A percentile compares a stretch with the other conserved stretches of the same genome.
phyloP scores from a whole-genome alignment of 2,888 invertebrate genomes.

The Himalopsyche japonica region DNA sequence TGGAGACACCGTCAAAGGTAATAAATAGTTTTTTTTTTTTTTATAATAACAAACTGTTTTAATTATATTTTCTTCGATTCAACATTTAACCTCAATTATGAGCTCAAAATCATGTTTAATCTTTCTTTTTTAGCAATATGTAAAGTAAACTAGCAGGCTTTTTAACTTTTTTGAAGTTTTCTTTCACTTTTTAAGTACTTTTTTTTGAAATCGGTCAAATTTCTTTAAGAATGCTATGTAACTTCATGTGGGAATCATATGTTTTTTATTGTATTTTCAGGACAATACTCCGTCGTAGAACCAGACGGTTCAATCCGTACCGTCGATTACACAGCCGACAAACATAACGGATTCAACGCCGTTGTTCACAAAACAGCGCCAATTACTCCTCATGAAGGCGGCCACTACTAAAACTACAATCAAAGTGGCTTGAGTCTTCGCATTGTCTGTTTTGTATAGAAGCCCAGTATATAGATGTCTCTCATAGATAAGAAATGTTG shows the following conservation, averaged over 20 bases:
- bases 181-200: no score
- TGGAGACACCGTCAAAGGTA: constrained; percentile 61
- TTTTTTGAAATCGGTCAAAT: no score
- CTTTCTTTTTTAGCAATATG: no score
- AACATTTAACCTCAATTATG: no score
- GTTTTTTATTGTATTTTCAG: constrained; percentile 44
- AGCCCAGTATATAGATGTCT: not conserved
- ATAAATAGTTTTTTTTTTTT: constrained; percentile 27
- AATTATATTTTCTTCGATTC: no score
- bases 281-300: constrained; percentile 58
- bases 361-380: constrained; percentile 57
- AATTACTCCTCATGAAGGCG: constrained; percentile 53
- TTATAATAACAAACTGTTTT: not conserved
- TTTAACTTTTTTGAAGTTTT: no score
- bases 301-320: constrained; percentile 59
- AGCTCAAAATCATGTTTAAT: no score
- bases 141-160: no score
- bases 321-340: constrained; percentile 59
- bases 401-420: constrained; percentile 41
- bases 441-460: not conserved
- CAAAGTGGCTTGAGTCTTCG: not conserved
- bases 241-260: no score
- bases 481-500: not conserved
- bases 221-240: no score
- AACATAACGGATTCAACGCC: constrained; percentile 58